These are phyloP conservation scores for Coelogynopora nodosa DNA, from an alignment of 2,888 invertebrate species.

Conservation along the genomic window DNA sequence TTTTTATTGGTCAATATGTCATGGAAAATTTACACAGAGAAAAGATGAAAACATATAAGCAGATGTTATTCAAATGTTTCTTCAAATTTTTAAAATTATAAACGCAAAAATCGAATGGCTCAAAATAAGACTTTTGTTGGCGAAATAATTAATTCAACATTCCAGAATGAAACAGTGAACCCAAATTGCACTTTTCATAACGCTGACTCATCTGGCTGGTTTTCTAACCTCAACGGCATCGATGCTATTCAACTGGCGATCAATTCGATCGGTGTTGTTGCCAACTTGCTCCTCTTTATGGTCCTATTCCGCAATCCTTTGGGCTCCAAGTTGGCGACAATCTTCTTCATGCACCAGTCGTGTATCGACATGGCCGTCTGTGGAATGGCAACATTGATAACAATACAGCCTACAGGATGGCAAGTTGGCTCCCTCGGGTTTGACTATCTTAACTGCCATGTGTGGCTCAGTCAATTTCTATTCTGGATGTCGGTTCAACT, in stretches of 20 bases:
- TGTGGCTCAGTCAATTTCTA: slow-evolving; percentile 37
- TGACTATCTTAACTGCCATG: slow-evolving; percentile 1
- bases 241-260: not conserved
- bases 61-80: too few species aligned
- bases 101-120: too few species aligned
- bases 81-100: too few species aligned
- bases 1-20: too few species aligned
- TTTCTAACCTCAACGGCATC: not conserved
- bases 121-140: too few species aligned
- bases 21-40: too few species aligned
- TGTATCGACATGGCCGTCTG: slow-evolving; percentile 4
- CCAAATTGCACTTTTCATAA: too few species aligned
- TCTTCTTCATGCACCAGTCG: slow-evolving; percentile 29
- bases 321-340: not conserved
- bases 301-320: not conserved
- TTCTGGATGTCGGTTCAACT: slow-evolving; percentile 38
- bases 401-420: slow-evolving; percentile 29
- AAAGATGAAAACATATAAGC: too few species aligned
- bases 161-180: too few species aligned
- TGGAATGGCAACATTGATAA: slow-evolving; percentile 27
- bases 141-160: too few species aligned
- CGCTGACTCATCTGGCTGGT: slow-evolving; percentile 23
- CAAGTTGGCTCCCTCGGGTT: not conserved
- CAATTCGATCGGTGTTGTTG: slow-evolving; percentile 25
- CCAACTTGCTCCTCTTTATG: not conserved